A percentile compares a stretch with the other conserved stretches of the same genome.
These are phyloP conservation scores for Sciurus vulgaris DNA, from an alignment of 2,797 vertebrate genomes.

Conservation along the genomic window DNA sequence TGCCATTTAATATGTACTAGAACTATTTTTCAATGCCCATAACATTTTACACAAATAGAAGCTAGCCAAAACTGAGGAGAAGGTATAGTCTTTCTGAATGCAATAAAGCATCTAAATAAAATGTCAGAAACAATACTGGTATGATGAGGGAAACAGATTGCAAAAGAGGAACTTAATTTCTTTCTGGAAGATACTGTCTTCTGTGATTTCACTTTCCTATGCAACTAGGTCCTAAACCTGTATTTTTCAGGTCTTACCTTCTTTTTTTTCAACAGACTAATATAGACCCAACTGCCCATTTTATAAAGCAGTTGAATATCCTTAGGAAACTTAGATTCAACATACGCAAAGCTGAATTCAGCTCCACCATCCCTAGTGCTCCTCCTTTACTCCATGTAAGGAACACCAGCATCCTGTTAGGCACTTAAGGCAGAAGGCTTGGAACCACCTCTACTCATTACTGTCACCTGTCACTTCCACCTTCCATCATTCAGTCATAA, in stretches of 20 bases:
- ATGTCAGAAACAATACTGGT: neutral
- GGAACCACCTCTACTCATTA: neutral
- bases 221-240: neutral
- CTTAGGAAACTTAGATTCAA: neutral
- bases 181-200: neutral
- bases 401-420: neutral
- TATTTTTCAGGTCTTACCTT: neutral
- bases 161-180: conserved; percentile 23
- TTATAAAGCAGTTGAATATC: neutral
- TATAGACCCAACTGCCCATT: neutral
- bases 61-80: neutral
- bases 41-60: neutral
- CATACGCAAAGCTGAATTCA: neutral
- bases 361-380: neutral
- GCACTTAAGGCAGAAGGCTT: neutral
- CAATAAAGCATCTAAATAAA: conserved; percentile 51
- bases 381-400: neutral
- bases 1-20: neutral
- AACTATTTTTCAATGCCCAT: neutral
- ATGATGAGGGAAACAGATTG: neutral
- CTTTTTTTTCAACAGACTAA: neutral
- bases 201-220: neutral
- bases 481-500: neutral
- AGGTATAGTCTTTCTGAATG: neutral
- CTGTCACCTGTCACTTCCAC: neutral